Conservation (phyloP, 2,888 invertebrate species). For the Trypoxylon attenuatum region DNA sequence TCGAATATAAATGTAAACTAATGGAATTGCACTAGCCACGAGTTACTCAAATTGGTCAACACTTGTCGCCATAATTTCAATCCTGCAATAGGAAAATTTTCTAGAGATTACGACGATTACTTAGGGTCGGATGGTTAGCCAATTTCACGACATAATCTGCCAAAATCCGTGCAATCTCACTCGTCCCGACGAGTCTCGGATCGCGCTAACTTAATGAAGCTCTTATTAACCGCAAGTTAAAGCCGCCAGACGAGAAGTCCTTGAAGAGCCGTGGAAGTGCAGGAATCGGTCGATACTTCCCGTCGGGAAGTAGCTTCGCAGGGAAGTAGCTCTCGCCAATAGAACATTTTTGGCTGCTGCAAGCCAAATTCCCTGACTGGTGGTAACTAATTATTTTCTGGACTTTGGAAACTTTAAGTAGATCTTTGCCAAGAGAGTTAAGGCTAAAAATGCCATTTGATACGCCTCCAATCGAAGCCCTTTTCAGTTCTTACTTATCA, state of each 20-base stretch:
- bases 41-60: not conserved
- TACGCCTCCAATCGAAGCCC: not conserved
- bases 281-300: slow-evolving; percentile 38
- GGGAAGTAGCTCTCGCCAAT: not conserved
- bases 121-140: slow-evolving; percentile 29
- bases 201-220: slow-evolving; percentile 57
- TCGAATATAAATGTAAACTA: too few relatives aligned
- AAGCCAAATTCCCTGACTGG: too few relatives aligned
- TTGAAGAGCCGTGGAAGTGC: slow-evolving; percentile 22
- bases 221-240: slow-evolving; percentile 56
- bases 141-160: slow-evolving; percentile 52
- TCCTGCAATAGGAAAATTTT: slow-evolving; percentile 44
- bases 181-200: slow-evolving; percentile 34
- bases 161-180: slow-evolving; percentile 48
- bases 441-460: not conserved
- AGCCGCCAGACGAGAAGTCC: slow-evolving; percentile 38
- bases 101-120: slow-evolving; percentile 48
- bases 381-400: too few relatives aligned
- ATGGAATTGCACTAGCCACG: too few relatives aligned
- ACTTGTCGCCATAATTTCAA: too few relatives aligned
- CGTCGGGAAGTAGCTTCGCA: slow-evolving; percentile 23
- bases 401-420: not conserved
- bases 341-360: not conserved
- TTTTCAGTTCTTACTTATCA: too few relatives aligned
- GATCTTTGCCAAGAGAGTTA: not conserved